A percentile compares a stretch with the other conserved stretches of the same genome.
phyloP scores from a whole-genome alignment of 2,113 vertebrate genomes.

The Electrona antarctica region DNA sequence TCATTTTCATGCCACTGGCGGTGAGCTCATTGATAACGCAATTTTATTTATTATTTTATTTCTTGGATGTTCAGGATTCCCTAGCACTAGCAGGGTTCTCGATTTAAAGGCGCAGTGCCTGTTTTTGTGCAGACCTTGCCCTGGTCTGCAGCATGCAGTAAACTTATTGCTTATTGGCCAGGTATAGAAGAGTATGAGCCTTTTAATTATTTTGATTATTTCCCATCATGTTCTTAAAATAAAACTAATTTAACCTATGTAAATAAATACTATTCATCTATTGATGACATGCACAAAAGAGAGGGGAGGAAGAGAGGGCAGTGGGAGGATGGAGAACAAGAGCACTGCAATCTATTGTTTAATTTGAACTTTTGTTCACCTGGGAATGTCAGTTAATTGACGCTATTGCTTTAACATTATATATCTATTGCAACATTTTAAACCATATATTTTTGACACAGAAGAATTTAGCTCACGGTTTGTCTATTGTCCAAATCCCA shows the following conservation, averaged over 20 bases:
- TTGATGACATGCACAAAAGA: slow-evolving; percentile 16
- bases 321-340: slow-evolving; percentile 44
- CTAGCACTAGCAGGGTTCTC: slow-evolving; percentile 49
- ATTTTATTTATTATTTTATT: slow-evolving; percentile 7
- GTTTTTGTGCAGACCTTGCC: slow-evolving; percentile 29
- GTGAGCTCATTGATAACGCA: neutral
- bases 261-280: neutral
- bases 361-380: slow-evolving; percentile 14
- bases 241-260: too few relatives aligned
- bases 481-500: too few relatives aligned
- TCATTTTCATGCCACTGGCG: slow-evolving; percentile 44
- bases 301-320: neutral
- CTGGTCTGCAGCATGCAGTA: too few relatives aligned
- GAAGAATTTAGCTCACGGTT: too few relatives aligned
- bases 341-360: slow-evolving; percentile 46
- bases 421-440: too few relatives aligned
- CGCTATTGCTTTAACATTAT: neutral
- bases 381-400: slow-evolving; percentile 33
- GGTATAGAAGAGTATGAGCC: too few relatives aligned
- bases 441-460: too few relatives aligned
- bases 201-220: too few relatives aligned
- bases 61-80: slow-evolving; percentile 37
- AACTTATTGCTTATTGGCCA: too few relatives aligned
- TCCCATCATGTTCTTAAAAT: too few relatives aligned
- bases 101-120: slow-evolving; percentile 74